Percentiles rank a stretch among this genome's conserved stretches.
These are phyloP conservation scores for Cephus sareptanus DNA, from an alignment of 2,888 invertebrate species.

Conservation along the genomic window DNA sequence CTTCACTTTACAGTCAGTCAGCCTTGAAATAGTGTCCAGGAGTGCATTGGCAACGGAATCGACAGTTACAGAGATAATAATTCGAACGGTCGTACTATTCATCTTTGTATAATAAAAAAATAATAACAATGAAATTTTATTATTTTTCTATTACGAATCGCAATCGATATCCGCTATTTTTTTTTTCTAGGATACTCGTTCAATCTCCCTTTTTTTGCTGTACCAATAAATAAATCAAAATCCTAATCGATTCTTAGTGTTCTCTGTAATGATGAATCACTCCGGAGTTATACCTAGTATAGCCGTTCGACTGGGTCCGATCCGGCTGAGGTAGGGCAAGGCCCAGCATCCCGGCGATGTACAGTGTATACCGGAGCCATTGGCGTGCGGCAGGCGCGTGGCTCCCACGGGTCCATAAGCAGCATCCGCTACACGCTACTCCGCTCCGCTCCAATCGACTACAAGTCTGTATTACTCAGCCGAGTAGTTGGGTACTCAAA, in stretches of 20 bases:
- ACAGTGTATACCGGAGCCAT: background rate
- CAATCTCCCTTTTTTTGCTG: background rate
- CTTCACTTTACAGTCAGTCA: constrained; percentile 56
- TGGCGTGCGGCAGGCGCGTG: constrained; percentile 61
- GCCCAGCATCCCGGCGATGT: no score
- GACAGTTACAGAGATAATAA: background rate
- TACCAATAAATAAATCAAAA: background rate
- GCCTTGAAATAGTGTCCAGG: constrained; percentile 54
- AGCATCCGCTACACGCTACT: constrained; percentile 41
- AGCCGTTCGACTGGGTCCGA: no score
- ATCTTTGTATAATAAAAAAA: background rate
- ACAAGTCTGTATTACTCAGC: constrained; percentile 33
- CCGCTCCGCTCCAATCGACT: constrained; percentile 36
- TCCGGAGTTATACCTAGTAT: no score
- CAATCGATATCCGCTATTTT: background rate
- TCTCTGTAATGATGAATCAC: background rate
- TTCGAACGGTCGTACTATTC: background rate
- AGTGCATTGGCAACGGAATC: constrained; percentile 15
- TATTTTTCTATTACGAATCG: background rate
- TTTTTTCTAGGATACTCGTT: no score
- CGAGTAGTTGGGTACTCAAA: background rate
- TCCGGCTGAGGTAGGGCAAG: no score
- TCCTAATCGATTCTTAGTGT: background rate
- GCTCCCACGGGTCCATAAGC: constrained; percentile 54
- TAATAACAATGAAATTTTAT: background rate